Conservation (phyloP, 2,797 vertebrate genomes). For the Rhadinocentrus ornatus region DNA sequence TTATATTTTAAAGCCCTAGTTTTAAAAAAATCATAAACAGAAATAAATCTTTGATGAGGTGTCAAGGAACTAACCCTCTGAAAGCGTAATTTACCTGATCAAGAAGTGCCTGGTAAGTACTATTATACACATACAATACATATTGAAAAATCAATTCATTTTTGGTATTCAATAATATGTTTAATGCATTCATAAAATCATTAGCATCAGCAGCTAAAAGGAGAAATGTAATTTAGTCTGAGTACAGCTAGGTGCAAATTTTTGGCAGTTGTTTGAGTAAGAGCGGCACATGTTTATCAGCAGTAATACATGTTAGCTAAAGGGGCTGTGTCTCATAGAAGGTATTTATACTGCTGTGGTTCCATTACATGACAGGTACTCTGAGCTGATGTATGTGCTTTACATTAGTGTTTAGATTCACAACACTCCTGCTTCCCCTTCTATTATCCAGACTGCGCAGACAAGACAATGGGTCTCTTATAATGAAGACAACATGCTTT, state of each 20-base stretch:
- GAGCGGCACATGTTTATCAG: constrained; percentile 37
- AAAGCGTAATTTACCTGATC: not conserved
- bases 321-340: constrained; percentile 1
- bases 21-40: constrained; percentile 31
- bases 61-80: constrained; percentile 14
- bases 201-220: constrained; percentile 19
- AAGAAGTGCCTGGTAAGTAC: constrained; percentile 6
- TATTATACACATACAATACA: not conserved
- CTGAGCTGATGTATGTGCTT: constrained; percentile 3
- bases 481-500: not conserved
- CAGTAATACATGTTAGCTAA: constrained; percentile 21
- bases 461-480: constrained; percentile 10
- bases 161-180: not conserved
- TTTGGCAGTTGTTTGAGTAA: constrained; percentile 52
- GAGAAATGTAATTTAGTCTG: constrained; percentile 26
- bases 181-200: constrained; percentile 8
- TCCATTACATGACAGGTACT: constrained; percentile 45
- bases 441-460: constrained; percentile 6
- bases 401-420: constrained; percentile 24
- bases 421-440: not conserved
- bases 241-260: constrained; percentile 26
- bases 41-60: constrained; percentile 8
- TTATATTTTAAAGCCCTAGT: constrained; percentile 22
- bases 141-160: not conserved
- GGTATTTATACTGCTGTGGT: constrained; percentile 33